A percentile compares a stretch with the other conserved stretches of the same genome.
phyloP scores from a whole-genome alignment of 2,888 invertebrate species.

The Lumbricus terrestris region DNA sequence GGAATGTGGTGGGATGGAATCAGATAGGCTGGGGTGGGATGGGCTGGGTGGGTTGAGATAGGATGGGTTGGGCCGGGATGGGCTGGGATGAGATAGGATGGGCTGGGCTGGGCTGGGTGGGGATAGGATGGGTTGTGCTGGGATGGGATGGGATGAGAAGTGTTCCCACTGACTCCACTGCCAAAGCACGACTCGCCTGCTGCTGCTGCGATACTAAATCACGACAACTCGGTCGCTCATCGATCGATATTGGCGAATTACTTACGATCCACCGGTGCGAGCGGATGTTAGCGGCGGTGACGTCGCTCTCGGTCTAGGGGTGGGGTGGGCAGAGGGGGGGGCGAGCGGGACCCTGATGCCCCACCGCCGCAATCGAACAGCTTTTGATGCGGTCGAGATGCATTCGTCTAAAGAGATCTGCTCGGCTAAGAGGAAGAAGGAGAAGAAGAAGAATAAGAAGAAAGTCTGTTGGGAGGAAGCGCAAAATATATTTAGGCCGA shows the following conservation, averaged over 20 bases:
- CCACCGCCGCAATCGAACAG: not conserved
- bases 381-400: not conserved
- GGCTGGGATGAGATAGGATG: too few relatives aligned
- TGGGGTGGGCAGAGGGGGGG: too few relatives aligned
- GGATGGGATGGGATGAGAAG: too few relatives aligned
- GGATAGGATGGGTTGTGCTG: too few relatives aligned
- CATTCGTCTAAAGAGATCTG: not conserved
- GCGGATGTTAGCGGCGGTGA: not conserved
- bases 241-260: conserved; percentile 3
- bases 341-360: not conserved
- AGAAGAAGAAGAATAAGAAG: too few relatives aligned
- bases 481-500: not conserved
- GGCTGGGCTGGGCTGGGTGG: too few relatives aligned
- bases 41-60: too few relatives aligned
- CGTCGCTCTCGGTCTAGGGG: too few relatives aligned
- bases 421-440: conserved; percentile 3
- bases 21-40: too few relatives aligned
- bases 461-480: not conserved
- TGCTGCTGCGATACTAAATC: not conserved
- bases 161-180: not conserved
- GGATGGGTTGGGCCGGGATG: too few relatives aligned
- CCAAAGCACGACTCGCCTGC: not conserved
- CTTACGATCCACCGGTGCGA: not conserved
- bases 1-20: too few relatives aligned
- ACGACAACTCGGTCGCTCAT: not conserved